These are phyloP conservation scores for Syrmaticus mikado DNA, from an alignment of 2,113 vertebrate species.

Conservation along the genomic window DNA sequence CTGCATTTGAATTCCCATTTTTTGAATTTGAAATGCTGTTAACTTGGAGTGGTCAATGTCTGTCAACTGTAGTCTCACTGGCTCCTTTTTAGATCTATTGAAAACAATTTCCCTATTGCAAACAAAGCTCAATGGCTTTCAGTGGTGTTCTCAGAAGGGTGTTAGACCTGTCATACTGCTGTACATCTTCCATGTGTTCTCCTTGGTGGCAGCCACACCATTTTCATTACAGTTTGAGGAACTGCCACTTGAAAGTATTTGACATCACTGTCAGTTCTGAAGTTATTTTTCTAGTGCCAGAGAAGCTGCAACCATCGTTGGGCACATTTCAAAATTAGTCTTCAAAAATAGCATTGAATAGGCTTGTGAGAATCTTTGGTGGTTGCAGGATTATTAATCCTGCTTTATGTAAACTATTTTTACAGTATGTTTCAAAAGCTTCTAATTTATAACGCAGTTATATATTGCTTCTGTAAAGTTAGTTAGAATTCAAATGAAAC, in stretches of 20 bases:
- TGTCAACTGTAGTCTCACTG: neutral
- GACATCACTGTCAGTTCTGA: neutral
- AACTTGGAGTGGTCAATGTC: neutral
- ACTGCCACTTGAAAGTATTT: neutral
- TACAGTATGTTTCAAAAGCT: neutral
- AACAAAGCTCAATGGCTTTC: neutral
- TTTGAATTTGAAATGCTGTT: neutral
- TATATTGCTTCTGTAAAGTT: neutral
- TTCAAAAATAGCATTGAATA: neutral
- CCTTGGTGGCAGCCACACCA: neutral
- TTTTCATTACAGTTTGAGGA: neutral
- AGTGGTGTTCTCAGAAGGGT: neutral
- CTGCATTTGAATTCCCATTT: neutral
- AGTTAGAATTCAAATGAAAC: neutral
- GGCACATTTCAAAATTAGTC: neutral
- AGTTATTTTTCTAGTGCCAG: neutral
- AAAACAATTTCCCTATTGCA: neutral
- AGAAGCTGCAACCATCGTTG: neutral
- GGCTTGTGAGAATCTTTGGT: neutral
- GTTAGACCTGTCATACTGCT: neutral
- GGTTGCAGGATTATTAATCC: neutral
- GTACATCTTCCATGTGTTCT: neutral
- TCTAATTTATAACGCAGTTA: neutral
- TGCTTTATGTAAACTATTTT: neutral
- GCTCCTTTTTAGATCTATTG: neutral